A percentile compares a stretch with the other conserved stretches of the same genome.
phyloP scores from a whole-genome alignment of 2,113 vertebrate genomes.

The Oophaga pumilio region DNA sequence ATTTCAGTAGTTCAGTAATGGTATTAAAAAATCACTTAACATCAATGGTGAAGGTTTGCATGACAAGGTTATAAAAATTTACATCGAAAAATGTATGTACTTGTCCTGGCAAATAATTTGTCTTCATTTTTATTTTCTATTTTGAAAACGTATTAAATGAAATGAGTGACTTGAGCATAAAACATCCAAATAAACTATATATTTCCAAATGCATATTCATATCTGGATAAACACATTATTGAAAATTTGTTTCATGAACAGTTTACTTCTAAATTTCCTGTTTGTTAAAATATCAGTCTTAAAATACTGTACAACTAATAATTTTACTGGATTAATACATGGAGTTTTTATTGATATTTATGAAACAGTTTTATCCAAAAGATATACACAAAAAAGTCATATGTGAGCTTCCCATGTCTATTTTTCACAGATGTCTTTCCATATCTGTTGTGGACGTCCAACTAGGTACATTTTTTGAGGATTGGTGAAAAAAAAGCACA shows the following conservation, averaged over 20 bases:
- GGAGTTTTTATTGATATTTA: too few relatives aligned
- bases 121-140: slow-evolving; percentile 43
- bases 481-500: too few relatives aligned
- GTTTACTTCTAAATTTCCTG: neutral
- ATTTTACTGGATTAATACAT: too few relatives aligned
- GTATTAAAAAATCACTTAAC: slow-evolving; percentile 89
- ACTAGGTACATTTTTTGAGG: too few relatives aligned
- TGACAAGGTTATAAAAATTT: slow-evolving; percentile 83
- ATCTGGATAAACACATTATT: neutral
- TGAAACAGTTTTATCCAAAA: too few relatives aligned
- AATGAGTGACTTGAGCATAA: slow-evolving; percentile 23
- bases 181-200: slow-evolving; percentile 6
- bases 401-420: too few relatives aligned
- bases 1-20: slow-evolving; percentile 82
- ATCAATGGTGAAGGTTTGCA: slow-evolving; percentile 82
- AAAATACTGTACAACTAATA: too few relatives aligned
- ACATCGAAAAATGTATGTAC: slow-evolving; percentile 77
- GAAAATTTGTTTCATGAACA: neutral
- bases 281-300: too few relatives aligned
- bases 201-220: neutral
- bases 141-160: slow-evolving; percentile 33
- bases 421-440: too few relatives aligned
- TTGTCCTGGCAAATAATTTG: slow-evolving; percentile 79
- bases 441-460: too few relatives aligned
- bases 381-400: too few relatives aligned